Base-by-base conservation (phyloP, 2,888 invertebrate genomes). In the Drosophila buzzatii region DNA sequence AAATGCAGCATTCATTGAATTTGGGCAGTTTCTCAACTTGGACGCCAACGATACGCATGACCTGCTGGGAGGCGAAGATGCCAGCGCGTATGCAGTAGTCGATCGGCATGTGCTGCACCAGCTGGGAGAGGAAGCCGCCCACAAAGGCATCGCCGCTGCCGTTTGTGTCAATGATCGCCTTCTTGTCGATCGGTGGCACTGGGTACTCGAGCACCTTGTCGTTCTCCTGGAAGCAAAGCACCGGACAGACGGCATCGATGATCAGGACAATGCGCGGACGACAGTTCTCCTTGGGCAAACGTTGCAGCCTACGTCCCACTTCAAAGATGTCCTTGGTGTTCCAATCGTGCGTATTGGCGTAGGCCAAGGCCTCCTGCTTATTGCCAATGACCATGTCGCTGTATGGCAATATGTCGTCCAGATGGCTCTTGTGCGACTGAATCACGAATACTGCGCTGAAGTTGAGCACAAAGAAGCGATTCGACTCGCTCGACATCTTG, bases 11-110 rank as follows among this genome's bases (percentile, higher is more conserved):
- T 1, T 88, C 73, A 10, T 53, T 70, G 41, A 79, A 84, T 7
- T 84, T 79, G 0, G 86, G 85, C 23, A 87, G 39, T 2, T 75
- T 56, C 0, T 87, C 66, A 2, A 89, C 7, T 42, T 72, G 72
- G 6, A 84, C 73, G 0, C 90, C 86, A 8, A 82, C 52, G 8
- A 76, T 53, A 12, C 64, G 64, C 0, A 78, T 44, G 0, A 79
- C 20, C 51, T 79, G 73, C 10, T 84, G 90, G 0, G 90, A 79
- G 2, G 86, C 90, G 27, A 81, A 87, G 3, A 87, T 76, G 0
- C 89, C 86, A 0, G 81, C 64, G 7, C 87, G 77, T n/a, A 87
- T 89, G 67, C 87, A 90, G 33, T 79, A 81, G 35, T 90, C 90
- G 3, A 87, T 18, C 0, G 86, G 89, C 82, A 87, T 89, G 1